Base-by-base conservation (phyloP, 2,113 vertebrate species). In the Semicossyphus pulcher region DNA sequence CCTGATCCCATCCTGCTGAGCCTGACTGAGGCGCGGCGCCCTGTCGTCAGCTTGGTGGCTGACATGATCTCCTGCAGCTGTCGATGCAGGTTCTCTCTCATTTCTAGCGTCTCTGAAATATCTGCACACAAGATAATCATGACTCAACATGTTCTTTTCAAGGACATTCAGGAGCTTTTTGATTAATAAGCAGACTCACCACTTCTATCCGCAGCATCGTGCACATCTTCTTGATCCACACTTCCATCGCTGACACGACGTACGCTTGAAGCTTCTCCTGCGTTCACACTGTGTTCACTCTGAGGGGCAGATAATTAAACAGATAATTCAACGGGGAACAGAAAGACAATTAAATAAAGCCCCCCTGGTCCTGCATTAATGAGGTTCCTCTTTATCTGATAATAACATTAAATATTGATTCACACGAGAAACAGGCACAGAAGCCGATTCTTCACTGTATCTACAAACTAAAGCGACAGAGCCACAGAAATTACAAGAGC, bases 61-160 rank as follows among this genome's bases (percentile, higher is more conserved):
- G 97, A 96, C 97, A 99, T 99, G 73, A 99, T 95, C 93, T 98
- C 97, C 87, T 99, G 96, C 14, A 99, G 93, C 86, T 99, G 97
- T 64, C 86, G 94, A 53, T 99, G 97, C 78, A 99, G 95, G 82
- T 89, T 96, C 80, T 98, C 95, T 63, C 97, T 96, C 96, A 99
- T 98, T 88, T 98, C 96, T 56, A 97, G 86, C 2, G 96, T 94
- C 84, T 98, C 96, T 18, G 95, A 95, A 76, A 96, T 42, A 70
- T 89, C 88, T 92, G 39, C 20, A 56, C 21, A 26, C 42, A 37
- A 34, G 5, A 63, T 1, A 31, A 57, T 12, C 18, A 39, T 29
- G 4, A 21, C 12, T 18, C 9, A n/a, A 1, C 1, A 7, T 2
- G 15, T 41, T 29, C n/a, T 26, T 37, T 5, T 52, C n/a, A 32